Evolutionary conservation across 2,888 invertebrate species (phyloP), one percentile per base, ranked within the genome.

Genomic region (Nemurella pictetii): DNA sequence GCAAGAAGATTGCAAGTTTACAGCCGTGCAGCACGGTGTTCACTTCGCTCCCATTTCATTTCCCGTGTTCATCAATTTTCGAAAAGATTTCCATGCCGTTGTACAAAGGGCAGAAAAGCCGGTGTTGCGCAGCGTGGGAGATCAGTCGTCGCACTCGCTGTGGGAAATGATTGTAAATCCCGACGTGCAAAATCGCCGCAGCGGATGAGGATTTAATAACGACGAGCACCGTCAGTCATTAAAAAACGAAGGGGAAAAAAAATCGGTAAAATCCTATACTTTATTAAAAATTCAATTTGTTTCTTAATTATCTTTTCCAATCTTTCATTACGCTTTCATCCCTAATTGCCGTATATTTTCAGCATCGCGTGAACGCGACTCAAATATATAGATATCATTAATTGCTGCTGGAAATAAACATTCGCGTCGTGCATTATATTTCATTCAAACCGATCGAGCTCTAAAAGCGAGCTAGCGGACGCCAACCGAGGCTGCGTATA

Each of bases 1-100:
- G 55, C 55, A 55, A 55, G 80, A 30, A 30, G 26, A 35, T 80
- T 35, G 36, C 80, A 35, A 35, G 80, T 32, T 80, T 36, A 32
- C n/a, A 29, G 29, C 80, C 20, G 20, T 0, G 35, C 35, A 35
- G 35, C 32, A 32, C 32, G 80, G n/a, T 9, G 35, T 25, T 36
- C 80, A 32, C n/a, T 35, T 26, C 35, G n/a, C 26, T 26, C 32
- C n/a, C 4, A n/a, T 26, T 80, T 26, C 26, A 30, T n/a, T 36
- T 80, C 80, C 32, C 80, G 35, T 35, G 27, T 55, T 80, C 80
- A 80, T 80, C 80, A 30, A 80, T 80, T 80, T 32, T 80, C 35
- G 32, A 80, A 32, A 28, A 55, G 55, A 12, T 20, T 55, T 55
- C 32, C 32, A 32, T 55, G 1, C 55, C 55, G 55, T 55, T 55